Base-by-base conservation (phyloP, 2,888 invertebrate genomes). In the Lithophane leautieri region DNA sequence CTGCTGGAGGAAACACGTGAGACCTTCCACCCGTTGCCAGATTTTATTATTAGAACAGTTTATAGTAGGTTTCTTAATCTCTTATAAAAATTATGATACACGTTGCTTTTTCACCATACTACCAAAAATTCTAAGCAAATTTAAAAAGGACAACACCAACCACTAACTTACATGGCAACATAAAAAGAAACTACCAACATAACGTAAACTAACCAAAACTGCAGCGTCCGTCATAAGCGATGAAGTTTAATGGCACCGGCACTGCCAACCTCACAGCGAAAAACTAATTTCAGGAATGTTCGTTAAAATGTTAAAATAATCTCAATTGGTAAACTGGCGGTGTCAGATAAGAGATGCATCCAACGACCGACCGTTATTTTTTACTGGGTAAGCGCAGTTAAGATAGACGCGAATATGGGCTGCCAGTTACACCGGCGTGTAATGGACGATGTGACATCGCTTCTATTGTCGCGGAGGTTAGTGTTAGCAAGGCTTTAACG, bases 261-360 rank as follows among this genome's bases (percentile, higher is more conserved):
- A 47, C 62, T 75, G 56, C 82, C 83, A 78, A 71, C 76, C 75
- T 79, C 65, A 74, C 56, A 60, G 52, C 62, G 75, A 86, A 86
- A 86, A 86, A 88, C 81, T 76, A 86, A 86, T 88, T 78, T 70
- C 75, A 34, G 42, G 76, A 86, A 83, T 81, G 86, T 76, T 81
- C 73, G 79, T 79, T 86, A 86, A 83, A 88, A 86, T 83, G 76
- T 81, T 86, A 83, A 81, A 88, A 86, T 88, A 86, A 86, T 84
- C 73, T 88, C n/a, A 87, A 87, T 87, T 85, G 86, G 76, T 80
- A 72, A 77, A 83, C 63, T 76, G 82, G 79, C 63, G 70, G 77
- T 60, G 76, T 73, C 63, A 79, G 85, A 89, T 88, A 88, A 84
- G 77, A 78, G 78, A 86, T 81, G 87, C 78, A 78, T 54, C 69